phyloP scores from a whole-genome alignment of 2,113 vertebrate genomes.

The Clarias magur region DNA sequence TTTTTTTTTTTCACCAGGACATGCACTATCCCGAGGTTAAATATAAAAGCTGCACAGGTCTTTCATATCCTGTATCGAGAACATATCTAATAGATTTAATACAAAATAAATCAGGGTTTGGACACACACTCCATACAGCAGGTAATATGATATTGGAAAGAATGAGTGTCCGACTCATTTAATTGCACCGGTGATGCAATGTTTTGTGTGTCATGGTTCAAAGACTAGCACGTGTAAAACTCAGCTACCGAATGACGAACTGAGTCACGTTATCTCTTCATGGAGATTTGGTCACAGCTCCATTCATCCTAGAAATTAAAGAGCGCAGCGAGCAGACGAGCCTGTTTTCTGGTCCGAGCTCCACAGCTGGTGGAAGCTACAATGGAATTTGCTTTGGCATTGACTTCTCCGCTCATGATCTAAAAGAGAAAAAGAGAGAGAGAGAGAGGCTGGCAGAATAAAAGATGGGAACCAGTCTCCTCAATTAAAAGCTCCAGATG shows the following conservation, averaged over 20 bases:
- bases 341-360: slow-evolving; percentile 22
- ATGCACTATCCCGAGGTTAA: not conserved
- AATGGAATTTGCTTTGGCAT: slow-evolving; percentile 38
- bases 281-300: slow-evolving; percentile 21
- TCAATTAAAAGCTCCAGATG: slow-evolving; percentile 67
- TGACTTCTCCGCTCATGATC: slow-evolving; percentile 21
- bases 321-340: slow-evolving; percentile 23
- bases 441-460: slow-evolving; percentile 44
- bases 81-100: not conserved
- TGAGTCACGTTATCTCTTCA: slow-evolving; percentile 10
- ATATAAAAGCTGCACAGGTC: too few relatives aligned
- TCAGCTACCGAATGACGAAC: not conserved
- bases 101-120: slow-evolving; percentile 7
- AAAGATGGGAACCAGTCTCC: slow-evolving; percentile 50
- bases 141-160: slow-evolving; percentile 1
- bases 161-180: slow-evolving; percentile 1
- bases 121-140: not conserved
- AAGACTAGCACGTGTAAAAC: not conserved
- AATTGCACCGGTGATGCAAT: slow-evolving; percentile 1
- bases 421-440: not conserved
- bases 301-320: slow-evolving; percentile 39
- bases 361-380: slow-evolving; percentile 25
- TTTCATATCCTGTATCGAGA: not conserved
- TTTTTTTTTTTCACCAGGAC: not conserved
- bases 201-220: slow-evolving; percentile 19